Conservation (phyloP, 2,888 invertebrate genomes). For the Hydroisotoma schaefferi region DNA sequence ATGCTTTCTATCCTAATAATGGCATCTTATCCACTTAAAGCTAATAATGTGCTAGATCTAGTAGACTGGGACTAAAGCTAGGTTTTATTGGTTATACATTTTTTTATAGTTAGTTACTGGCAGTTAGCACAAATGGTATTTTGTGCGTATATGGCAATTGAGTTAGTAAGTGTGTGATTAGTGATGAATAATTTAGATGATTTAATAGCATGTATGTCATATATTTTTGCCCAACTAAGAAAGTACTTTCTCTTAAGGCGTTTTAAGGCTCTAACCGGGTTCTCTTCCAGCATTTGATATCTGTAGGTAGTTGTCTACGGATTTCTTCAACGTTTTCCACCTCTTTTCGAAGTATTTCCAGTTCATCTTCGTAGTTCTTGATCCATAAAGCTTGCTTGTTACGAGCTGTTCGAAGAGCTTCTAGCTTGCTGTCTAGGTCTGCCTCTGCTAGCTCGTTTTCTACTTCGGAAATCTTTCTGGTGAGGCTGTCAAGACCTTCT, state of each 20-base stretch:
- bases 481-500: constrained; percentile 55
- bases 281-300: constrained; percentile 67
- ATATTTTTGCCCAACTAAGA: not conserved
- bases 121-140: not conserved
- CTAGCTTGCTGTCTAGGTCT: constrained; percentile 72
- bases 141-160: not conserved
- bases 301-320: constrained; percentile 70
- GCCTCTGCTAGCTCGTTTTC: constrained; percentile 68
- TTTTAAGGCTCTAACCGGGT: constrained; percentile 66
- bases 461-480: constrained; percentile 65
- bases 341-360: constrained; percentile 66
- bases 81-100: too few relatives aligned
- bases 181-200: constrained; percentile 8
- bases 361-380: constrained; percentile 61
- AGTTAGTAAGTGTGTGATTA: not conserved
- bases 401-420: constrained; percentile 67
- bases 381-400: constrained; percentile 58
- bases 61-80: too few relatives aligned
- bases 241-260: not conserved
- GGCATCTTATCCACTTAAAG: not conserved
- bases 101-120: not conserved
- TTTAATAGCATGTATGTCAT: not conserved
- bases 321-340: constrained; percentile 81
- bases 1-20: not conserved
- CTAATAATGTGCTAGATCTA: not conserved